phyloP scores from a whole-genome alignment of 2,113 vertebrate genomes.

The Piprites chloris region DNA sequence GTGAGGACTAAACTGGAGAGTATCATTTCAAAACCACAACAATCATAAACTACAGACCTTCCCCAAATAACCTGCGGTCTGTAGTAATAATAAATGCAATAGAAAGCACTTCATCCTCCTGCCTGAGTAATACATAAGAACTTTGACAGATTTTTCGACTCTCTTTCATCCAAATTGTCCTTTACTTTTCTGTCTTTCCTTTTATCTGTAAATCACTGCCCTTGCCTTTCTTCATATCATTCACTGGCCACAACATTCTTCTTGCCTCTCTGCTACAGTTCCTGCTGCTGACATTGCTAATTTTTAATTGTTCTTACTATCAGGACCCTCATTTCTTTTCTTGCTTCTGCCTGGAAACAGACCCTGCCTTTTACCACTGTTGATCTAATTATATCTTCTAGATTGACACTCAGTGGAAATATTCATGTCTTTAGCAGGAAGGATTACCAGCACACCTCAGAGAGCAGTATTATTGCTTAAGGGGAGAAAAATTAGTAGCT shows the following conservation, averaged over 20 bases:
- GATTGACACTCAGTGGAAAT: neutral
- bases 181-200: neutral
- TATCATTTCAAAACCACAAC: neutral
- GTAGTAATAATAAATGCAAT: neutral
- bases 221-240: neutral
- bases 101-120: neutral
- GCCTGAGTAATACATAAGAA: neutral
- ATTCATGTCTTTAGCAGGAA: conserved; percentile 30
- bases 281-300: neutral
- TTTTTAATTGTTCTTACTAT: neutral
- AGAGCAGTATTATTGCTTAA: conserved; percentile 8
- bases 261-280: neutral
- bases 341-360: neutral
- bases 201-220: neutral
- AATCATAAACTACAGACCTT: neutral
- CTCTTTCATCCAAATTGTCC: neutral
- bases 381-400: conserved; percentile 34
- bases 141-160: neutral
- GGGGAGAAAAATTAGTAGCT: conserved; percentile 33
- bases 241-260: neutral
- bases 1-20: neutral
- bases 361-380: neutral
- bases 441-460: conserved; percentile 23
- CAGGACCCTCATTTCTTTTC: neutral
- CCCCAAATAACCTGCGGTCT: neutral